phyloP scores from a whole-genome alignment of 2,888 invertebrate genomes.

The Harmothoe impar region DNA sequence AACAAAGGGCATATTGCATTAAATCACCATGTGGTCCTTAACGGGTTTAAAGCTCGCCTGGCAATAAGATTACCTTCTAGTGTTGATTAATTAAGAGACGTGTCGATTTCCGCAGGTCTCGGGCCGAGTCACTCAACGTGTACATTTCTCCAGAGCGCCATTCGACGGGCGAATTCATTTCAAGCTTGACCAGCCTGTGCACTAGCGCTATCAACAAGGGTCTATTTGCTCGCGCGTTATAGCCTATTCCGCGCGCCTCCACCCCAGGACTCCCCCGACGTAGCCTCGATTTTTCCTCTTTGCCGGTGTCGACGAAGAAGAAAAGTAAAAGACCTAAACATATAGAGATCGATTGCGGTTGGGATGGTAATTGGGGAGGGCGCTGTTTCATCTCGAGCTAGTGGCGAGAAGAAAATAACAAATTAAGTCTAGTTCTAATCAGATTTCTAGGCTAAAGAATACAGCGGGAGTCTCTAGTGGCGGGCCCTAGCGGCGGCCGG shows the following conservation, averaged over 20 bases:
- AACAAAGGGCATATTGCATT: no score
- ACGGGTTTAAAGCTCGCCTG: no score
- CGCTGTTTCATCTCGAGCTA: not conserved
- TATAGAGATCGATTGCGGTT: not conserved
- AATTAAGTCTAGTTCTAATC: slow-evolving; percentile 11
- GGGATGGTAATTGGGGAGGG: slow-evolving; percentile 20
- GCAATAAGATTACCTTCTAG: slow-evolving; percentile 33
- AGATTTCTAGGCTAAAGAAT: slow-evolving; percentile 7
- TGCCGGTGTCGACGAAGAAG: no score
- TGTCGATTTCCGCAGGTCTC: slow-evolving; percentile 13
- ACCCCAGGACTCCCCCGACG: not conserved
- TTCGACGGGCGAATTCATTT: not conserved
- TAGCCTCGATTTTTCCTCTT: not conserved
- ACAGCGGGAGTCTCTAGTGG: not conserved
- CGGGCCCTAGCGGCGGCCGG: not conserved
- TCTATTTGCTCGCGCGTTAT: not conserved
- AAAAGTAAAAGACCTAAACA: no score
- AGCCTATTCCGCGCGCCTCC: not conserved
- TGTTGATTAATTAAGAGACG: slow-evolving; percentile 3
- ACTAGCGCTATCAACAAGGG: not conserved
- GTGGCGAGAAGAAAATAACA: slow-evolving; percentile 2
- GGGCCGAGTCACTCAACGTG: not conserved
- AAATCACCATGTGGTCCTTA: no score
- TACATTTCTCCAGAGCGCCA: slow-evolving; percentile 37
- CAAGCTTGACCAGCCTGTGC: not conserved